Evolutionary conservation across 1,140 invertebrate genomes (phyloP), one percentile per base, ranked within the genome.

Genomic region (Papilio machaon): DNA sequence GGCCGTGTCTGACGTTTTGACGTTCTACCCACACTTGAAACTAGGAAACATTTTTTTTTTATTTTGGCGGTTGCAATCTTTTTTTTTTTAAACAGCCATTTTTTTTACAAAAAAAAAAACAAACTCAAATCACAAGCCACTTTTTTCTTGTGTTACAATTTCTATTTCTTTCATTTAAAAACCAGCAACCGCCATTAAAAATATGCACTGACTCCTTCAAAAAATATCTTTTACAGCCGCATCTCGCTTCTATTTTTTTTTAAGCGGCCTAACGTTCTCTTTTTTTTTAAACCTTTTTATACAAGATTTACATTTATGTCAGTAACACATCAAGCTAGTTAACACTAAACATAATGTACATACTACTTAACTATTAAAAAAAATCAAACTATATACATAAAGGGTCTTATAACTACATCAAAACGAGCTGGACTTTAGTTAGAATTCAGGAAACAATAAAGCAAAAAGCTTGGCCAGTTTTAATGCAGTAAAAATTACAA

Each of bases 71-170:
- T 89, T 84, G 86, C 89, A 83, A 82, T 81, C 43, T 85, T 88
- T 90, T 91, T 90, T 91, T 89, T 86, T 88, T 85, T 87, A 86
- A 84, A 87, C 75, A 64, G 17, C 35, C 17, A 30, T 64, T 79
- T 79, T 79, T 78, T 79, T 79, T 78, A 43, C 23, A 30, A 30
- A 30, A 60, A 30, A 78, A 86, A 86, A 89, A 91, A 89, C 85
- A 88, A 87, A 86, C 85, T 83, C 79, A 85, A 83, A 82, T 83
- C 91, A 92, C 91, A 91, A 92, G 91, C 74, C 78, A 80, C 73
- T 92, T 87, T 92, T 92, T 92, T 92, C 91, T 91, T 91, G 91
- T 89, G 90, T 91, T 92, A 91, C 91, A 91, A 90, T 80, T 82
- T 70, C 70, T 82, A 52, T 79, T 73, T 83, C 54, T 80, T 76